Conservation (phyloP, 1,140 invertebrate genomes). For the Philopotamus ludificatus region DNA sequence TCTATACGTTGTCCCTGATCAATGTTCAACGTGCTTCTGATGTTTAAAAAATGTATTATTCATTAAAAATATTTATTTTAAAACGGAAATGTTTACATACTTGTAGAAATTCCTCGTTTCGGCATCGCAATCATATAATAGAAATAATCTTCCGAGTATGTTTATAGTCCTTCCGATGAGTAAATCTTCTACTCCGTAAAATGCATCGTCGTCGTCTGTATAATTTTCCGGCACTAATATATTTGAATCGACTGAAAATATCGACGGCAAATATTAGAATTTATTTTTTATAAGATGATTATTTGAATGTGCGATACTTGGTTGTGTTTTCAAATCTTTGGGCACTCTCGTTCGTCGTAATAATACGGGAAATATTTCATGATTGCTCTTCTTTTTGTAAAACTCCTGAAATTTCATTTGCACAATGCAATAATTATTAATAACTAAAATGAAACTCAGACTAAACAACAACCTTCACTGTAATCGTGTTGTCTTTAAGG, state of each 20-base stretch:
- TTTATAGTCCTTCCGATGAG: conserved; percentile 68
- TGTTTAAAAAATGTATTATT: too few species aligned
- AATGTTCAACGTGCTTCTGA: conserved; percentile 43
- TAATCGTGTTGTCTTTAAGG: conserved; percentile 76
- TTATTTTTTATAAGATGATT: conserved; percentile 12
- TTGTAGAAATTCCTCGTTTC: conserved; percentile 78
- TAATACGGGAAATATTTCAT: conserved; percentile 72
- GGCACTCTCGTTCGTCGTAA: conserved; percentile 75
- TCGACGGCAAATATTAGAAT: too few species aligned
- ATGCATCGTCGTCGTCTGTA: conserved; percentile 71
- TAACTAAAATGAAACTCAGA: too few species aligned
- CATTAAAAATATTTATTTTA: neutral
- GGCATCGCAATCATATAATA: conserved; percentile 76
- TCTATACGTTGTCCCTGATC: conserved; percentile 36
- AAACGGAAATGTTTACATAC: conserved; percentile 39
- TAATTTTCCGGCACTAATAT: conserved; percentile 60
- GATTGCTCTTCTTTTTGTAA: conserved; percentile 63
- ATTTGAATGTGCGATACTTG: conserved; percentile 54
- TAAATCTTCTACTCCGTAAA: conserved; percentile 75
- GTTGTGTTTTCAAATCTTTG: conserved; percentile 72
- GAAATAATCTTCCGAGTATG: conserved; percentile 67
- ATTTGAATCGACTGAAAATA: conserved; percentile 50
- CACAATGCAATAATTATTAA: too few species aligned
- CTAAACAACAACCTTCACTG: conserved; percentile 66
- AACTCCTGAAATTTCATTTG: conserved; percentile 63